These are phyloP conservation scores for Drosophila paranaensis DNA, from an alignment of 2,888 invertebrate species.

Conservation along the genomic window DNA sequence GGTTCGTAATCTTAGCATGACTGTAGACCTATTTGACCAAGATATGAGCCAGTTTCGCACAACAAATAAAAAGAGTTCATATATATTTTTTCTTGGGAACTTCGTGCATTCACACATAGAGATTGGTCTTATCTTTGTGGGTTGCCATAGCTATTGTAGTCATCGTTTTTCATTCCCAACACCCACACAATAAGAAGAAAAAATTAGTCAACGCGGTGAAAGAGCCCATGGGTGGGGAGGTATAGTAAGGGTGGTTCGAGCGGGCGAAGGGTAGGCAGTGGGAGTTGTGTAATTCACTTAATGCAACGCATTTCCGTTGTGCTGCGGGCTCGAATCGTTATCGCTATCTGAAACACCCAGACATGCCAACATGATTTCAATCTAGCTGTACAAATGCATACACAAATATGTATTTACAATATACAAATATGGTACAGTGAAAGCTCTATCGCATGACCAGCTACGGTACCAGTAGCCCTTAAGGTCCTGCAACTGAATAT, in stretches of 20 bases:
- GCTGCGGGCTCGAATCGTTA: constrained; percentile 50
- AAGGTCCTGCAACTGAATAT: not conserved
- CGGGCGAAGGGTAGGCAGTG: not conserved
- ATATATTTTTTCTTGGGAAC: constrained; percentile 15
- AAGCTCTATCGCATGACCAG: not conserved
- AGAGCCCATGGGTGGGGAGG: not conserved
- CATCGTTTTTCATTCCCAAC: constrained; percentile 29
- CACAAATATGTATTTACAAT: constrained; percentile 4
- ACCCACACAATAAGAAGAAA: constrained; percentile 22
- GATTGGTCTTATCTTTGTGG: constrained; percentile 28
- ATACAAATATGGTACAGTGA: constrained; percentile 7
- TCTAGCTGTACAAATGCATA: constrained; percentile 21
- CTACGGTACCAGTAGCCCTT: not conserved
- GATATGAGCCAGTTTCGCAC: constrained; percentile 34
- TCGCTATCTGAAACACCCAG: constrained; percentile 41
- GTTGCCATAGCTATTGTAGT: constrained; percentile 27
- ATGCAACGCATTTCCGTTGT: constrained; percentile 71
- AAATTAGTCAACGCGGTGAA: constrained; percentile 64
- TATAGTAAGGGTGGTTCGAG: not conserved
- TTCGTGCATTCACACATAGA: not conserved
- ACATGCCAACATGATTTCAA: constrained; percentile 55
- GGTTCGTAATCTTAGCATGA: not conserved
- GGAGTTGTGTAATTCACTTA: constrained; percentile 63
- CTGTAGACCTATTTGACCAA: not conserved
- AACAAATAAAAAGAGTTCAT: constrained; percentile 4